These are phyloP conservation scores for Zaprionus lachaisei DNA, from an alignment of 1,140 invertebrate genomes.

Conservation along the genomic window DNA sequence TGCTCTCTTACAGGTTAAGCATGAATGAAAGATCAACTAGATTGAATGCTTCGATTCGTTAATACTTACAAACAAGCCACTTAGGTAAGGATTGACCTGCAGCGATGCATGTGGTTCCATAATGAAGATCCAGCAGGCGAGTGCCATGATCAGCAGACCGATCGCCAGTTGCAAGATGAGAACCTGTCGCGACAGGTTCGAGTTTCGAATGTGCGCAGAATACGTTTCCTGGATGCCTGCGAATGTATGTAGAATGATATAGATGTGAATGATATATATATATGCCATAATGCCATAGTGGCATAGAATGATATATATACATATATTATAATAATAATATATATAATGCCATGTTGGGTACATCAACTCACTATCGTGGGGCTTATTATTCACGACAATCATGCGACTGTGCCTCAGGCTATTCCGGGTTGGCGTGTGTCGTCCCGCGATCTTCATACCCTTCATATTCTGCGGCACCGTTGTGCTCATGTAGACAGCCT, in stretches of 20 bases:
- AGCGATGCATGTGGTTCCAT: slow-evolving; percentile 87
- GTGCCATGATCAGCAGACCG: slow-evolving; percentile 85
- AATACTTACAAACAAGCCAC: slow-evolving; percentile 87
- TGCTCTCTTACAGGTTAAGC: no score
- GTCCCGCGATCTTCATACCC: slow-evolving; percentile 86
- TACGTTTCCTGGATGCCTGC: slow-evolving; percentile 63
- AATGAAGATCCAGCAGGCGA: slow-evolving; percentile 87
- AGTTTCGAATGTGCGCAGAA: slow-evolving; percentile 84
- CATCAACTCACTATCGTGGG: slow-evolving; percentile 85
- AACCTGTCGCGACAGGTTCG: slow-evolving; percentile 86
- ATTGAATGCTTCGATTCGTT: not conserved
- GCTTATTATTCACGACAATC: slow-evolving; percentile 88
- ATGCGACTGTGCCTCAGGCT: slow-evolving; percentile 89
- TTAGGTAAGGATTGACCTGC: slow-evolving; percentile 88
- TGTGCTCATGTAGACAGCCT: slow-evolving; percentile 86
- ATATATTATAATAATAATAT: no score
- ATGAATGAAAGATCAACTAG: not conserved
- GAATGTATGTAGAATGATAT: not conserved
- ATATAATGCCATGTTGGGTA: no score
- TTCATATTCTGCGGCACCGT: slow-evolving; percentile 90
- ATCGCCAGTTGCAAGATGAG: slow-evolving; percentile 86
- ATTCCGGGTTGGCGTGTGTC: slow-evolving; percentile 89
- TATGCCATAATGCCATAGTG: no score
- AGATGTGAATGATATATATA: not conserved
- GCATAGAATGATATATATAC: not conserved